These are phyloP conservation scores for Diarsia dahlii DNA, from an alignment of 2,888 invertebrate species.

Conservation along the genomic window DNA sequence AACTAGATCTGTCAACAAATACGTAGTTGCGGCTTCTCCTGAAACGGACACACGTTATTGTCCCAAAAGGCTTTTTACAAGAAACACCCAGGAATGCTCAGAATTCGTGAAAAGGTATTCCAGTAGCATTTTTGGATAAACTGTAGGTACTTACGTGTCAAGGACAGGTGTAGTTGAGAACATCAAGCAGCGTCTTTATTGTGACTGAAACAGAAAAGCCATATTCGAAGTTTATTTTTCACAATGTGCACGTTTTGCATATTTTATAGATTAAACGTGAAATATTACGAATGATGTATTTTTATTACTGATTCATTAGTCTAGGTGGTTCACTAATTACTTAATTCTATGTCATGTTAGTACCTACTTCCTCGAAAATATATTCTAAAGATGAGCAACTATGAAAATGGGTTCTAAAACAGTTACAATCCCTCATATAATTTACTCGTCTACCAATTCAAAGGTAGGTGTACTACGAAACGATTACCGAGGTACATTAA, in stretches of 20 bases:
- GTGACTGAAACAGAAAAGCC: background rate
- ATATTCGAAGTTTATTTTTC: background rate
- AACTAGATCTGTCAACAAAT: slow-evolving; percentile 15
- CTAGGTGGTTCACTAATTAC: too few relatives aligned
- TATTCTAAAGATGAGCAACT: too few relatives aligned
- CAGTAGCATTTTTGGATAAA: slow-evolving; percentile 8
- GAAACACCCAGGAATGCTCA: slow-evolving; percentile 33
- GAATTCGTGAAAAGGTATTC: slow-evolving; percentile 23
- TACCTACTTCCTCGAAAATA: too few relatives aligned
- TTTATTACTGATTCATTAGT: too few relatives aligned
- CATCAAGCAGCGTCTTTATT: background rate
- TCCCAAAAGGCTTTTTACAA: slow-evolving; percentile 45
- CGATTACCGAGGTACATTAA: too few relatives aligned
- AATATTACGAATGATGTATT: too few relatives aligned
- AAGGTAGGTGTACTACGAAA: too few relatives aligned
- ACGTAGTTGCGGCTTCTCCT: slow-evolving; percentile 27
- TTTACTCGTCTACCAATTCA: too few relatives aligned
- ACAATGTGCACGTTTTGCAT: background rate
- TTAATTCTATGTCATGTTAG: too few relatives aligned
- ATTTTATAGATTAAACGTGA: too few relatives aligned
- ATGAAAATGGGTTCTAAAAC: too few relatives aligned
- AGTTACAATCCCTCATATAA: too few relatives aligned
- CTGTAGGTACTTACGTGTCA: background rate
- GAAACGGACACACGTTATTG: slow-evolving; percentile 38
- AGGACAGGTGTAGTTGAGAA: background rate